Conservation (phyloP, 2,888 invertebrate species). For the Athalia circularis region DNA sequence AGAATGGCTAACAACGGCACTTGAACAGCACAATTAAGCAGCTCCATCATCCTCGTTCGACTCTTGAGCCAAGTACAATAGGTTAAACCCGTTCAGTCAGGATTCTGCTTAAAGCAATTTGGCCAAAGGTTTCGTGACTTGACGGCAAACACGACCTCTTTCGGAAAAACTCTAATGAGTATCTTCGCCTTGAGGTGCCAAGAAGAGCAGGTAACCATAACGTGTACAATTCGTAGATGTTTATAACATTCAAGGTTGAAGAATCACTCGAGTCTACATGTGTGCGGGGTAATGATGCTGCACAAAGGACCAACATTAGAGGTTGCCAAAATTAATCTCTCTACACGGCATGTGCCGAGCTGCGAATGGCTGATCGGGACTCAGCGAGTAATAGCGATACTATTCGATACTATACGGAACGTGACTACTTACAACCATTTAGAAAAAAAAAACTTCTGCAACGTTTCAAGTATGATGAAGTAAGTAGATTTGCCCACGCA, state of each 20-base stretch:
- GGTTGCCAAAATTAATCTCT: conserved; percentile 6
- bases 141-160: conserved; percentile 5
- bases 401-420: neutral
- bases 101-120: conserved; percentile 36
- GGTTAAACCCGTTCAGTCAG: conserved; percentile 15
- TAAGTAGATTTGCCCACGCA: conserved; percentile 31
- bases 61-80: neutral
- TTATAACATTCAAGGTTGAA: conserved; percentile 18
- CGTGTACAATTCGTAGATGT: neutral
- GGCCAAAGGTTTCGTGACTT: conserved; percentile 41
- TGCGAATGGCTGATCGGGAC: neutral
- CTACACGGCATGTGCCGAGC: neutral
- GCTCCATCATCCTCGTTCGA: conserved; percentile 19
- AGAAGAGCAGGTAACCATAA: conserved; percentile 29
- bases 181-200: conserved; percentile 43
- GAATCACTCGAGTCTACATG: neutral
- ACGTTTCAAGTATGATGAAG: conserved; percentile 20
- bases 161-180: conserved; percentile 43
- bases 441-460: conserved; percentile 16
- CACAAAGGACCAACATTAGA: conserved; percentile 12
- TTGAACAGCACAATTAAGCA: conserved; percentile 17
- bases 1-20: conserved; percentile 31
- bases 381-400: neutral
- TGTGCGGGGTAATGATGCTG: conserved; percentile 23
- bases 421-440: too few relatives aligned